Percentiles rank a stretch among this genome's conserved stretches.
Conservation (phyloP, 2,888 invertebrate species). For the Drosophila pegasa region DNA sequence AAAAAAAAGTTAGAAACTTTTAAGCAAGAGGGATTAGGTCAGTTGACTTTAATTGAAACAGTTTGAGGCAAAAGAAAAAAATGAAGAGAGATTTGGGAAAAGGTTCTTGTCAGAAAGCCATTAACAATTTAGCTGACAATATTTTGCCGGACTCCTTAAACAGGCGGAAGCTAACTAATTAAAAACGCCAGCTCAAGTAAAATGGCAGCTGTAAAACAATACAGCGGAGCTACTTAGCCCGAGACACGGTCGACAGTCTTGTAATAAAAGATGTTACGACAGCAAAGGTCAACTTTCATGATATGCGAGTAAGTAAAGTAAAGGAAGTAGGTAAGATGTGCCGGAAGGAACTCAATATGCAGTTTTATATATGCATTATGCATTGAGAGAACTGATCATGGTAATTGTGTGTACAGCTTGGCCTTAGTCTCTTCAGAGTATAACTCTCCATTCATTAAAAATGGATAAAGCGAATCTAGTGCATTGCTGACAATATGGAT, state of each 20-base stretch:
- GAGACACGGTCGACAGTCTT: neutral
- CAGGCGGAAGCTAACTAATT: slow-evolving; percentile 46
- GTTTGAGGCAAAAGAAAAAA: neutral
- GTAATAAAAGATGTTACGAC: slow-evolving; percentile 12
- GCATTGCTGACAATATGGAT: no score
- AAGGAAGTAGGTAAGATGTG: neutral
- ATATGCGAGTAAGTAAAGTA: neutral
- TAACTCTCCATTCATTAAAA: no score
- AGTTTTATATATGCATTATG: no score
- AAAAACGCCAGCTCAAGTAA: slow-evolving; percentile 46
- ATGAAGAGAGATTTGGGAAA: slow-evolving; percentile 9
- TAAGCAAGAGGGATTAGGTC: slow-evolving; percentile 41
- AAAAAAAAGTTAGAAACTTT: slow-evolving; percentile 16
- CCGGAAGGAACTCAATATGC: neutral
- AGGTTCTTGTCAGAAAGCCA: slow-evolving; percentile 32
- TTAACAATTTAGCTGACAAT: slow-evolving; percentile 46
- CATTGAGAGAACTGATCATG: neutral
- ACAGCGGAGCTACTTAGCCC: slow-evolving; percentile 2
- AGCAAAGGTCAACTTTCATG: neutral
- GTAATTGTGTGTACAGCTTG: neutral
- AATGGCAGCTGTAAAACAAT: slow-evolving; percentile 52
- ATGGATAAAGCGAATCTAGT: no score
- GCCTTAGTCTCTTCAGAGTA: no score
- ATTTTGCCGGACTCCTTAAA: slow-evolving; percentile 30
- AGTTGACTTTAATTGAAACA: slow-evolving; percentile 1